Base-by-base conservation (phyloP, 2,113 vertebrate genomes). In the Corvus moneduloides region DNA sequence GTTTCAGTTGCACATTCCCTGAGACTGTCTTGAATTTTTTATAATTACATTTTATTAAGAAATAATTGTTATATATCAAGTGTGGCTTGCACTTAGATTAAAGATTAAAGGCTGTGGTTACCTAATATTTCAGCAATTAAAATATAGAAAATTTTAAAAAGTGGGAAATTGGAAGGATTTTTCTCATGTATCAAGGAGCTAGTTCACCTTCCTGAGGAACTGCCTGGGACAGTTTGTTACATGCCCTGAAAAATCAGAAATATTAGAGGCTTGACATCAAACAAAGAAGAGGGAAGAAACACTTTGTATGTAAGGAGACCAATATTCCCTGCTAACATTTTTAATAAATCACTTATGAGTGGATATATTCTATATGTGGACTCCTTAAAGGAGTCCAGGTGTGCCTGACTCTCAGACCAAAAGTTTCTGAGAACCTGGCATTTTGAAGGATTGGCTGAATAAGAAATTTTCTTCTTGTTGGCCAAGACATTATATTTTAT, bases 41-140 rank as follows among this genome's bases (percentile, higher is more conserved):
- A 63, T 92, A 84, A 43, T 91, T 96, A 26, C 9, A 32, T 90
- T 89, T 96, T 91, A 87, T 93, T 82, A 91, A 91, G 87, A 86
- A 84, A 71, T 87, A 89, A 85, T 86, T 74, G 67, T 79, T 86
- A 54, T 10, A 26, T 84, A 88, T 61, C 67, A 85, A 90, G 63
- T 49, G n/a, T 73, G 52, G 3, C 1, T 83, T 64, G 44, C 10
- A 9, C 37, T 85, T 76, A 59, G 44, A 64, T 84, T 91, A 46
- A 73, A 87, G 52, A 84, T 44, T 84, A 78, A 91, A 49, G 56
- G 20, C 37, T 32, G 14, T 0, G 2, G 43, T 69, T 87, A n/a
- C 33, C 48, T 77, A 79, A 71, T 74, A 72, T 72, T 86, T 74
- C 48, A 83, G 75, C 56, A 72, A 76, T 61, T 86, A 81, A 46